A percentile compares a stretch with the other conserved stretches of the same genome.
phyloP scores from a whole-genome alignment of 1,140 invertebrate genomes.

The Brachionus paranguensis region DNA sequence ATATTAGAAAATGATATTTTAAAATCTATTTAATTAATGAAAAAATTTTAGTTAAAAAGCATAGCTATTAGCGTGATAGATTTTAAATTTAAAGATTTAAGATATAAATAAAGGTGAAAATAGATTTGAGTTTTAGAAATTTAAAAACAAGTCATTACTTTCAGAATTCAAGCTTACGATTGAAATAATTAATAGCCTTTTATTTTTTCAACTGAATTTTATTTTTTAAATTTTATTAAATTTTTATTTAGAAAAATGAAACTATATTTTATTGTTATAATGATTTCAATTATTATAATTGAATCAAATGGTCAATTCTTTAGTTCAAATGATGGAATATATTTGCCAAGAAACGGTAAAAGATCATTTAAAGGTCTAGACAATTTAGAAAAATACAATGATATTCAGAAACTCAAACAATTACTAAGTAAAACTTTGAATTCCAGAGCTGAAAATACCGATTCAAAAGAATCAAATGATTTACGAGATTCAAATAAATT shows the following conservation, averaged over 20 bases:
- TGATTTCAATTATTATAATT: neutral
- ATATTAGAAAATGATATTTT: neutral
- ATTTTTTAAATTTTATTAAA: no score
- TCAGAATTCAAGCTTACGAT: no score
- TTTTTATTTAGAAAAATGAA: slow-evolving; percentile 12
- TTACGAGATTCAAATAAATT: neutral
- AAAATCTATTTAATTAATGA: neutral
- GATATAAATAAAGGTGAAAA: neutral
- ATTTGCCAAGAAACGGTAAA: slow-evolving; percentile 37
- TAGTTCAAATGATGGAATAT: slow-evolving; percentile 32
- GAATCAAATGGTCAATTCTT: neutral
- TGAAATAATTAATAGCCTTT: no score
- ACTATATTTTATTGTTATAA: neutral
- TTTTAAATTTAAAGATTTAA: neutral
- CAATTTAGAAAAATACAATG: neutral
- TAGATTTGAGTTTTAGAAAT: neutral
- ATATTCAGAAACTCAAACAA: neutral
- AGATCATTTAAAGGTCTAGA: neutral
- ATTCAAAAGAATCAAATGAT: neutral
- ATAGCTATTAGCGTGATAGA: neutral
- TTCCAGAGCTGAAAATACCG: neutral
- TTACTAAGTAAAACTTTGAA: neutral
- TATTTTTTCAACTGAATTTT: neutral
- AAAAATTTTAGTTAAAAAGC: neutral
- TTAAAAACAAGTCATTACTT: no score